Evolutionary conservation across 1,140 invertebrate species (phyloP).

Genomic region (Aphelinus atriplicis): DNA sequence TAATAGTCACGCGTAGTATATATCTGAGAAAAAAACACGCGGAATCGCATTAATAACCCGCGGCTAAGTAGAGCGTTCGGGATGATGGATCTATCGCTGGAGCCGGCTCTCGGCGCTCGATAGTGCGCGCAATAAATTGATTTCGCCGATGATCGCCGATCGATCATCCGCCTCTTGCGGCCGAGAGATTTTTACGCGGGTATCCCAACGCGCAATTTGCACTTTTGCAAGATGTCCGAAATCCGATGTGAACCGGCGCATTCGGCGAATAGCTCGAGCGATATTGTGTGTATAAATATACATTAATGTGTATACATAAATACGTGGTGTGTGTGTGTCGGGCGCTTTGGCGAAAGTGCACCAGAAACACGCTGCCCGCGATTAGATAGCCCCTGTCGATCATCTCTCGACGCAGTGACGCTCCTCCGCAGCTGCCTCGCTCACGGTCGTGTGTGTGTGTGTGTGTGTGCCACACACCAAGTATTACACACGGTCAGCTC

Average conservation of each 20-base stretch:
- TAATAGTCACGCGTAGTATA: too few relatives aligned
- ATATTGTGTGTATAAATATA: too few relatives aligned
- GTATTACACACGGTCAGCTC: too few relatives aligned
- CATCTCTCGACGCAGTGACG: not conserved
- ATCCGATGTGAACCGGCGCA: not conserved
- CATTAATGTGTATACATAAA: too few relatives aligned
- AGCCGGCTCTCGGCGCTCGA: not conserved
- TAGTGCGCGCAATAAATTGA: conserved; percentile 26
- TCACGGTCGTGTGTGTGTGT: not conserved
- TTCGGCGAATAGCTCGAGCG: conserved; percentile 2
- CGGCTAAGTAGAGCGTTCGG: not conserved
- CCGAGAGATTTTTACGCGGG: not conserved
- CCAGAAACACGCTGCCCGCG: not conserved
- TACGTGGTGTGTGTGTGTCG: too few relatives aligned
- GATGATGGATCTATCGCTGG: conserved; percentile 1
- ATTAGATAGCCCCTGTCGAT: conserved; percentile 8
- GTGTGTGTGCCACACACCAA: too few relatives aligned
- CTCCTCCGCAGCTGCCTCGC: not conserved
- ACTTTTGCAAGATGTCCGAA: conserved; percentile 13
- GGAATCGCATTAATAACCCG: not conserved
- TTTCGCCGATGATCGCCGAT: conserved; percentile 8
- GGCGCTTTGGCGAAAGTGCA: not conserved
- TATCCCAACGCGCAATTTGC: not conserved
- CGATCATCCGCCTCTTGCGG: conserved; percentile 13
- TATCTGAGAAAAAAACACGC: too few relatives aligned